phyloP scores from a whole-genome alignment of 2,113 vertebrate genomes.

The Felis chaus region DNA sequence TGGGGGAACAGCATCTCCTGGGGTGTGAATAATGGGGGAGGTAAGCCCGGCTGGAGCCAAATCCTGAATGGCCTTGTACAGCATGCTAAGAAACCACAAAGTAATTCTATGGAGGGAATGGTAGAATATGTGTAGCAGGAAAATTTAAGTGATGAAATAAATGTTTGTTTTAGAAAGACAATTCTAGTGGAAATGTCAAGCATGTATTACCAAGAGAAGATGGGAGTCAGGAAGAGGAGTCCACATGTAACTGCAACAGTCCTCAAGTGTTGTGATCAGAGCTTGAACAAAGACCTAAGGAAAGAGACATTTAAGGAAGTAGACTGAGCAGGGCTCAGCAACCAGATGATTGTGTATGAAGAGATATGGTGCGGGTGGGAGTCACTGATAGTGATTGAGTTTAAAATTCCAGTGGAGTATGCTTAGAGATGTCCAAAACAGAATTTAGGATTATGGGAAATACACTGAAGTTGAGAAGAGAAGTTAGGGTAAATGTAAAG shows the following conservation, averaged over 20 bases:
- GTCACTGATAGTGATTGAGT: background rate
- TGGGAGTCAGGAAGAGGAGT: background rate
- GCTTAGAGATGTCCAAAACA: background rate
- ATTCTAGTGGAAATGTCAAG: background rate
- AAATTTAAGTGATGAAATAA: background rate
- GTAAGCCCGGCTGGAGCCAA: background rate
- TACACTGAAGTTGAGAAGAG: background rate
- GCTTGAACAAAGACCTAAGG: background rate
- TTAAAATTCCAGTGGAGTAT: background rate
- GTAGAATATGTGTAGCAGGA: background rate
- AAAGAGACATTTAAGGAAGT: background rate
- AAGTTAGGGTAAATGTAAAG: background rate
- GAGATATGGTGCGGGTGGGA: background rate
- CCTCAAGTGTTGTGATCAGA: background rate
- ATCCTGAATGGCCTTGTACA: background rate
- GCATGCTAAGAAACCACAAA: background rate
- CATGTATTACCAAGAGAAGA: background rate
- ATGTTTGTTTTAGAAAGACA: conserved; percentile 5
- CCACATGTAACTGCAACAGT: background rate
- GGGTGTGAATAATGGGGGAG: background rate
- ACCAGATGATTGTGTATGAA: background rate
- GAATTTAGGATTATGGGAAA: background rate
- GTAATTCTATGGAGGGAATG: background rate
- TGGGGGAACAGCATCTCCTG: background rate
- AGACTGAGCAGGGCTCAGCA: background rate